Percentiles rank a stretch among this genome's conserved stretches.
Conservation (phyloP, 1,140 invertebrate genomes). For the Apis florea region DNA sequence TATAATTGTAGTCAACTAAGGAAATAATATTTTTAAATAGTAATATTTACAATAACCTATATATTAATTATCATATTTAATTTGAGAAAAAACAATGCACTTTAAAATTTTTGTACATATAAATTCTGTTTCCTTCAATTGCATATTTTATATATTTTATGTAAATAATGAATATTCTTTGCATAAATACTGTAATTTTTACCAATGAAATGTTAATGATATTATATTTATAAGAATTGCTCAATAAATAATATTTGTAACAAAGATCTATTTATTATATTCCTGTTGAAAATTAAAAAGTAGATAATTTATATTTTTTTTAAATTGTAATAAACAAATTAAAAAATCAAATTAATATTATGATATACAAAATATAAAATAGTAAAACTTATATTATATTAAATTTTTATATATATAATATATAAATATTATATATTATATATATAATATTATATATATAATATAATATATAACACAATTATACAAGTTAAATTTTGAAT, state of each 20-base stretch:
- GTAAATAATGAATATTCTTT: constrained; percentile 20
- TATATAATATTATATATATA: not conserved
- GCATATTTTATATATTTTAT: not conserved
- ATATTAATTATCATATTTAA: not conserved
- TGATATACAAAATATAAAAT: not conserved
- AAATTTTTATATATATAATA: not conserved
- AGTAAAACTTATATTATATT: not conserved
- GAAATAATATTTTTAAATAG: constrained; percentile 35
- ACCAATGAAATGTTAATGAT: constrained; percentile 56
- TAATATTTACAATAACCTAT: not conserved
- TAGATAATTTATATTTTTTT: not conserved
- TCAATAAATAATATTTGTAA: constrained; percentile 68
- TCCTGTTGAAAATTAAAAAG: not conserved
- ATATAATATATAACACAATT: not conserved
- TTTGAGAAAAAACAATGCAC: not conserved
- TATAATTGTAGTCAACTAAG: constrained; percentile 1
- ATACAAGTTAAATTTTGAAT: not conserved
- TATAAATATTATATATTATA: too few relatives aligned
- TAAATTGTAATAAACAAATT: not conserved
- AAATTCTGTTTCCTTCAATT: constrained; percentile 27
- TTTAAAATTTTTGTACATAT: not conserved
- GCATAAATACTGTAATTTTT: constrained; percentile 55
- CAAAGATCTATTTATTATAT: constrained; percentile 24
- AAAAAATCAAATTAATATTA: not conserved
- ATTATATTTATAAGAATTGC: constrained; percentile 55